Percentiles rank a stretch among this genome's conserved stretches.
These are phyloP conservation scores for Petrocephalus sullivani DNA, from an alignment of 2,797 vertebrate species.

Conservation along the genomic window DNA sequence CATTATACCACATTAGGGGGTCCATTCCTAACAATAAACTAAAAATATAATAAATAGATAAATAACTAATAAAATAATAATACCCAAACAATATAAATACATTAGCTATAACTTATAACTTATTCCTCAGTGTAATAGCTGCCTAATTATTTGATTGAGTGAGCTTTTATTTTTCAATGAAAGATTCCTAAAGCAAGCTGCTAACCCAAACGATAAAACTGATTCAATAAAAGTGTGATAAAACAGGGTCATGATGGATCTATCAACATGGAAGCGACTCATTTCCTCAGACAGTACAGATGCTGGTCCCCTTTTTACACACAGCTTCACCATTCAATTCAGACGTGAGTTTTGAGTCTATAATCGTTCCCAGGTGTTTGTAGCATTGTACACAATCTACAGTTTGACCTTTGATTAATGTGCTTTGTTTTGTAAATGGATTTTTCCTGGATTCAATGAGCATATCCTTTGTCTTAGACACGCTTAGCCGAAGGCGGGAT, in stretches of 20 bases:
- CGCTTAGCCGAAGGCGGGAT: background rate
- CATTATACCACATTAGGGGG: too few relatives aligned
- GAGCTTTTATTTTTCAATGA: conserved; percentile 18
- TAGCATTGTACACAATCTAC: background rate
- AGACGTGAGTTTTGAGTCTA: background rate
- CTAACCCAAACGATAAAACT: conserved; percentile 9
- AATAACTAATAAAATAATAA: too few relatives aligned
- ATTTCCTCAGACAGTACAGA: background rate
- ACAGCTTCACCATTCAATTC: background rate
- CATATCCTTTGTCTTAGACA: background rate
- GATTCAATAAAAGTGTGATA: background rate
- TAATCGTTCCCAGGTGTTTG: background rate
- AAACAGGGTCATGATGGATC: conserved; percentile 13
- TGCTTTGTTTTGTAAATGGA: background rate
- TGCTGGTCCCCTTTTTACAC: too few relatives aligned
- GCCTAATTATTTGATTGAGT: conserved; percentile 8
- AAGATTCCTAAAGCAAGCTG: background rate
- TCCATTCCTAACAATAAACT: too few relatives aligned
- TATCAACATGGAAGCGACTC: background rate
- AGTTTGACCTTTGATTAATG: background rate
- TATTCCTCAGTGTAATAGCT: background rate
- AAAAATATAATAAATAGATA: too few relatives aligned
- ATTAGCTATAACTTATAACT: background rate
- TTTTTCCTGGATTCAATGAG: background rate
- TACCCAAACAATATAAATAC: too few relatives aligned